Conservation (phyloP, 2,113 vertebrate genomes). For the Dinomys branickii region DNA sequence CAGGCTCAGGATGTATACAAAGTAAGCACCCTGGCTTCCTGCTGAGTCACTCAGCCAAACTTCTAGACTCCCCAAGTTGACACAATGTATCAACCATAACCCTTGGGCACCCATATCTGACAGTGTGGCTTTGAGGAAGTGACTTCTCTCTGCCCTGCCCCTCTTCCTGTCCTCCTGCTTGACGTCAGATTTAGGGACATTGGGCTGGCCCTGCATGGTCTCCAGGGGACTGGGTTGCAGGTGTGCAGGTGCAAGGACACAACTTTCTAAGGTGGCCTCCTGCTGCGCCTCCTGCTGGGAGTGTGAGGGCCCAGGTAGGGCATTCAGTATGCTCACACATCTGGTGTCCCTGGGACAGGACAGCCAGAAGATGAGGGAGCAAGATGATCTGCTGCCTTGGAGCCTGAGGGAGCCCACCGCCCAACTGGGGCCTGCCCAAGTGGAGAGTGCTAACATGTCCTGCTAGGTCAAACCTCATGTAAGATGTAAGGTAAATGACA, state of each 20-base stretch:
- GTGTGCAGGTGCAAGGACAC: neutral
- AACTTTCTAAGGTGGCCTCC: neutral
- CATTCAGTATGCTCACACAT: neutral
- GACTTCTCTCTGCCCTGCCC: neutral
- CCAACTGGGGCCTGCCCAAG: neutral
- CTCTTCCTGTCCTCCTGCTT: neutral
- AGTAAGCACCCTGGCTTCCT: too few relatives aligned
- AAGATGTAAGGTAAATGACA: neutral
- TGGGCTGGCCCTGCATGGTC: neutral
- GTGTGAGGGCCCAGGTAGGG: neutral
- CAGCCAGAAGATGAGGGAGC: neutral
- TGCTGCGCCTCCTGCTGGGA: neutral
- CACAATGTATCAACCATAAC: too few relatives aligned
- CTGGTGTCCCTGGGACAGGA: neutral
- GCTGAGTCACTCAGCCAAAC: too few relatives aligned
- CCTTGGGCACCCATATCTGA: neutral
- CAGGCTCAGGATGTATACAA: too few relatives aligned
- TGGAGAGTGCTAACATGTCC: neutral
- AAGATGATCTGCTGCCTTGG: neutral
- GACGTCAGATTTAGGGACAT: neutral
- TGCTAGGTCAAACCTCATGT: neutral
- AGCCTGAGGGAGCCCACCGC: neutral
- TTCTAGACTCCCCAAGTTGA: too few relatives aligned
- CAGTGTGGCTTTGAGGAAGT: neutral
- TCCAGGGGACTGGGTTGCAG: neutral